Evolutionary conservation across 1,140 invertebrate species (phyloP).

Genomic region (Saccostrea cuccullata): DNA sequence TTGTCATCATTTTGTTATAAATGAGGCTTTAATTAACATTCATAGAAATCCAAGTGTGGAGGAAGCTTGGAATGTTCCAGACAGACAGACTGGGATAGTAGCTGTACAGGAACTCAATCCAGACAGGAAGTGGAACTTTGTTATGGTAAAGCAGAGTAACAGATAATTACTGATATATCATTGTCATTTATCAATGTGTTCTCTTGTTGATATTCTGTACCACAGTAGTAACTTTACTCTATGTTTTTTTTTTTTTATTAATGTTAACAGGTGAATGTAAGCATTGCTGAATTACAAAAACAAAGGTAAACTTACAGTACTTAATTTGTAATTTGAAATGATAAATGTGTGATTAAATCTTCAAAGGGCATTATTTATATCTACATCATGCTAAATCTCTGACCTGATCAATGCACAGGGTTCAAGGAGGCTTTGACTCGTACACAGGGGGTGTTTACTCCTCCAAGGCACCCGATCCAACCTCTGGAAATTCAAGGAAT

Average conservation of each 20-base stretch:
- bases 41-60: neutral
- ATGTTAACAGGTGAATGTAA: neutral
- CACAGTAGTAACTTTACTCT: neutral
- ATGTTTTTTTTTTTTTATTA: neutral
- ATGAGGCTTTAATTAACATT: neutral
- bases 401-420: too few species aligned
- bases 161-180: too few species aligned
- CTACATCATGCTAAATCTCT: too few species aligned
- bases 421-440: too few species aligned
- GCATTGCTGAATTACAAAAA: conserved; percentile 9
- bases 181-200: too few species aligned
- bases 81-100: conserved; percentile 82
- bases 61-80: conserved; percentile 72
- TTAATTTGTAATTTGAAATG: too few species aligned
- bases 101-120: conserved; percentile 89
- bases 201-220: too few species aligned
- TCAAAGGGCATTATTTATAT: too few species aligned
- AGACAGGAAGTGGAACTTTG: conserved; percentile 85
- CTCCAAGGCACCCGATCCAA: too few species aligned
- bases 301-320: neutral
- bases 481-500: too few species aligned
- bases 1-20: neutral
- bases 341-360: too few species aligned
- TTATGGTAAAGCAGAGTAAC: conserved; percentile 80
- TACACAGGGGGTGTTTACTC: too few species aligned